These are phyloP conservation scores for Caradrina kadenii DNA, from an alignment of 2,888 invertebrate species.

Conservation along the genomic window DNA sequence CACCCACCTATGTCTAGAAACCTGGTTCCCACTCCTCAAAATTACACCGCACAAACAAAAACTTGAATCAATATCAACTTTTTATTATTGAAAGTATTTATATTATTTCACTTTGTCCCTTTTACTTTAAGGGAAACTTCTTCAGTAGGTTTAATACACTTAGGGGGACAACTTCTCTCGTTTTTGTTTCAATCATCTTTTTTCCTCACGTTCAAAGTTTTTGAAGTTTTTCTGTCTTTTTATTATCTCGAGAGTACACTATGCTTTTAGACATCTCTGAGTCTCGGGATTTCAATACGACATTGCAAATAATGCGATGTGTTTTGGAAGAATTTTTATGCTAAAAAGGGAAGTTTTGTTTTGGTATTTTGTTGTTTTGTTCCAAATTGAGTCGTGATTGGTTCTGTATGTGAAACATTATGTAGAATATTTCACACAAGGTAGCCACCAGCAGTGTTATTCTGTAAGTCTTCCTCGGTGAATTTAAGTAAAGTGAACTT, in stretches of 20 bases:
- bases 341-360: conserved; percentile 52
- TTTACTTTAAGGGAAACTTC: conserved; percentile 82
- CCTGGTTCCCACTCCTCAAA: conserved; percentile 30
- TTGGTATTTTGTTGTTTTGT: not conserved
- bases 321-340: conserved; percentile 35
- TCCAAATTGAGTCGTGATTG: not conserved
- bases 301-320: conserved; percentile 52
- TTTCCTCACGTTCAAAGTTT: conserved; percentile 76
- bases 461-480: too few relatives aligned
- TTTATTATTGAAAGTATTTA: conserved; percentile 90
- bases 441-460: too few relatives aligned
- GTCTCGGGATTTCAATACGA: conserved; percentile 49
- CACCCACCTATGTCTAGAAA: not conserved
- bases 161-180: conserved; percentile 80
- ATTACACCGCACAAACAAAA: conserved; percentile 64
- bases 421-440: too few relatives aligned
- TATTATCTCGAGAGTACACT: conserved; percentile 71
- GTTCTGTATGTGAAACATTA: not conserved
- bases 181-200: conserved; percentile 87
- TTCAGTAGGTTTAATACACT: conserved; percentile 87
- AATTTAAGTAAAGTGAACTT: too few relatives aligned
- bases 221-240: conserved; percentile 68
- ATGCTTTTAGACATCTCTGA: conserved; percentile 72
- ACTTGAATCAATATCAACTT: conserved; percentile 81
- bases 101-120: conserved; percentile 88